Evolutionary conservation across 2,888 invertebrate genomes (phyloP).

Genomic region (Clepsis dumicolana): DNA sequence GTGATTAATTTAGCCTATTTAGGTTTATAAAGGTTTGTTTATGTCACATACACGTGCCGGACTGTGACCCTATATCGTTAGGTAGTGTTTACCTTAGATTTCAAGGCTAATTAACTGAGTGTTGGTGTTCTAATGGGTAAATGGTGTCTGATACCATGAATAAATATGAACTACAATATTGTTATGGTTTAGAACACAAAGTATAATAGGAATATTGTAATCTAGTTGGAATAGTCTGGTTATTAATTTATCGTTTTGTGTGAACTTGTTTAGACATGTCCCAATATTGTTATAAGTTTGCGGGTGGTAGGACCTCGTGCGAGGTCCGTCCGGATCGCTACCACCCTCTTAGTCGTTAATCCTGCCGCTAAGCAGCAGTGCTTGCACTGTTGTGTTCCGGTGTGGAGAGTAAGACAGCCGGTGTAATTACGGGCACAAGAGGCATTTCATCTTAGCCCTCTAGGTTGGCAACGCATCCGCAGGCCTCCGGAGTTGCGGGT

Average conservation of each 20-base stretch:
- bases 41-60: conserved; percentile 57
- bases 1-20: conserved; percentile 76
- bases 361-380: too few species aligned
- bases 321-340: too few species aligned
- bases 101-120: conserved; percentile 40
- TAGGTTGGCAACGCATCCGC: too few species aligned
- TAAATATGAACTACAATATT: conserved; percentile 30
- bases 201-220: conserved; percentile 3
- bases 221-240: not conserved
- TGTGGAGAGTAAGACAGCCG: too few species aligned
- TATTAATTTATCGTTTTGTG: not conserved
- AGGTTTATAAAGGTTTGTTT: conserved; percentile 72
- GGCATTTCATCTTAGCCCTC: too few species aligned
- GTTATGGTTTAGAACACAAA: conserved; percentile 11
- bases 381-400: too few species aligned
- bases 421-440: too few species aligned
- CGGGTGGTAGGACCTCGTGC: too few species aligned
- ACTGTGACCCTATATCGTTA: conserved; percentile 57
- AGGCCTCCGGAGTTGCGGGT: too few species aligned
- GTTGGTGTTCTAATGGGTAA: conserved; percentile 41
- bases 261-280: not conserved
- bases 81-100: conserved; percentile 48
- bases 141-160: conserved; percentile 28
- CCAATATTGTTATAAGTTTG: not conserved
- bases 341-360: too few species aligned